phyloP scores from a whole-genome alignment of 1,140 invertebrate genomes.

The Leptonema lineaticorne region DNA sequence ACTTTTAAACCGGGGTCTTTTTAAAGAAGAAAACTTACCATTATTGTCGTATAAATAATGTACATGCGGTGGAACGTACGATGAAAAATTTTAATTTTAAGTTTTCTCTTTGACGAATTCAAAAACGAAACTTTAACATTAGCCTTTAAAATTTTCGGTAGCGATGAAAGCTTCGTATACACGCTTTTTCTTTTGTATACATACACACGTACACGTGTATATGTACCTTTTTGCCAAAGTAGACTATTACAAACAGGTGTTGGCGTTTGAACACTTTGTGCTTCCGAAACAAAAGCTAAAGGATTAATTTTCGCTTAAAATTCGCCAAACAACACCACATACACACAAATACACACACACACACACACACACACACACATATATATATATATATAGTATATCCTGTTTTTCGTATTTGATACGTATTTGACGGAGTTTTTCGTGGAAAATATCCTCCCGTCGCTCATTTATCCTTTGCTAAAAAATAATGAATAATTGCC shows the following conservation, averaged over 20 bases:
- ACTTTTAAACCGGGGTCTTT: no score
- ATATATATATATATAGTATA: neutral
- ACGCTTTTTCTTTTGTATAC: no score
- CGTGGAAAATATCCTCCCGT: no score
- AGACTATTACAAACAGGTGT: slow-evolving; percentile 21
- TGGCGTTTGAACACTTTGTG: slow-evolving; percentile 8
- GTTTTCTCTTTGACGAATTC: neutral
- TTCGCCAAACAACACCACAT: slow-evolving; percentile 6
- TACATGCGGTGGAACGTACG: no score
- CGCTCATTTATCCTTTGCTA: no score
- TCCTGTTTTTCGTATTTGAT: no score
- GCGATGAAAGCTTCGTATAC: neutral
- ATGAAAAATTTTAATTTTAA: neutral
- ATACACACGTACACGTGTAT: no score
- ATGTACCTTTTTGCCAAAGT: neutral
- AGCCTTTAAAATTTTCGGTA: neutral
- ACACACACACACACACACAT: neutral
- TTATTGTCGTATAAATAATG: no score
- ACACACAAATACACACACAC: neutral
- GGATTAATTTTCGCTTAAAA: slow-evolving; percentile 25
- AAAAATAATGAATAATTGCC: no score
- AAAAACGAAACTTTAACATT: neutral
- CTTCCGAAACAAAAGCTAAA: neutral
- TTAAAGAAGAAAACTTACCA: no score
- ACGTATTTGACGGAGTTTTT: no score